Base-by-base conservation (phyloP, 2,888 invertebrate genomes). In the Abrostola tripartita region DNA sequence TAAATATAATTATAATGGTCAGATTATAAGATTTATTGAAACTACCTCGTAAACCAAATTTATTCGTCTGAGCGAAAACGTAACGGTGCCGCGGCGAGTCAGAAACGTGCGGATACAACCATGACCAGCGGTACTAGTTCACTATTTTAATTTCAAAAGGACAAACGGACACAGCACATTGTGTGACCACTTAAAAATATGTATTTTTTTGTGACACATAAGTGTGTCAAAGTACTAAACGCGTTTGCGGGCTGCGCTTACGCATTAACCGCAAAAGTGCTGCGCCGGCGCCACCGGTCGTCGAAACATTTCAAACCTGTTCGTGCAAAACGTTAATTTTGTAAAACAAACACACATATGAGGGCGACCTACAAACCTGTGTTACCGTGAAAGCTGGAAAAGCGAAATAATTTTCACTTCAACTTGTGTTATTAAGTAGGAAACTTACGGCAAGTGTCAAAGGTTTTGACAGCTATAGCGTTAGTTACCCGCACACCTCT, bases 161-260 rank as follows among this genome's bases (percentile, higher is more conserved):
- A 72, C 63, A 55, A 37, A 55, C 55, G 12, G 42, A 49, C 61
- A 24, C 24, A 47, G 42, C 61, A 55, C n/a, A 76, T 71, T 65
- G 65, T 68, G 65, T 63, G 67, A 79, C 76, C 69, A 65, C 65
- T 73, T 67, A 62, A 52, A 77, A 76, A 72, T 56, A 56, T 60
- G 41, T 37, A 70, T 65, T 76, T 79, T 78, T 71, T 61, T 74
- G 68, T 75, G 78, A 82, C 78, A 85, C 59, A 85, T 85, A 92
- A 90, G 91, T 93, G 81, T 93, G 92, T 90, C 93, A 91, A 87
- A 90, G 88, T 86, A 86, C 87, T 90, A 90, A 90, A 88, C 84
- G 85, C 85, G 85, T 88, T 87, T 86, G 88, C 80, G 78, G 72
- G 81, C 81, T 85, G 86, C 81, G 85, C 82, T 85, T 88, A 88